Base-by-base conservation (phyloP, 1,140 invertebrate species). In the Drosophila leontia region DNA sequence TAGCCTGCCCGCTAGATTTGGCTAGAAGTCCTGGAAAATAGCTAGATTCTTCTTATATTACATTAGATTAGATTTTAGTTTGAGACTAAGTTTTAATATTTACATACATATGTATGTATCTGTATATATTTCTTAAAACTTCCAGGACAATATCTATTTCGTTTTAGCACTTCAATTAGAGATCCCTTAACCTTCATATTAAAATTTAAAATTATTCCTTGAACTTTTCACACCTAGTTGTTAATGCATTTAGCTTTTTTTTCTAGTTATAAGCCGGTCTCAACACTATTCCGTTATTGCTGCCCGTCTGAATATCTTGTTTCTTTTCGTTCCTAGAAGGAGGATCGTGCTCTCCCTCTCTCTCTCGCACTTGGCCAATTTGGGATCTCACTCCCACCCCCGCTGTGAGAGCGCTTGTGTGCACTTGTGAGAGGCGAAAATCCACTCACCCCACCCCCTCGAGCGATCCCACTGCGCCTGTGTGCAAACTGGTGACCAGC, bases 401-500 rank as follows among this genome's bases (percentile, higher is more conserved):
- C 56, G 75, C 74, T 75, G 74, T 37, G 74, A 55, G 51, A 35
- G 41, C 50, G n/a, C n/a, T 32, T 50, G 23, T 50, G 23, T 47
- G 26, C 63, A 48, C 63, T 71, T 71, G 68, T 69, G 17, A 17
- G 41, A 47, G 62, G 39, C 44, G 13, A 39, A 68, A 53, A 58
- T 32, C 35, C 59, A 23, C 32, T n/a, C 45, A 17, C 32, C 44
- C 35, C 35, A 55, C n/a, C 29, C 51, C 26, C 7, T 13, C 23
- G 19, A 23, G 34, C 17, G 35, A 67, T 44, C 63, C 75, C n/a
- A 64, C 47, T 57, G 61, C 50, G 63, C 61, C 70, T 91, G 90
- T 91, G 68, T 91, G 88, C 90, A 91, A 91, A 91, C 88, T 86
- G 76, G 45, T 76, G 88, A 78, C 91, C 85, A 75, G 90, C 76